Conservation (phyloP, 1,140 invertebrate species). For the Samia ricini region DNA sequence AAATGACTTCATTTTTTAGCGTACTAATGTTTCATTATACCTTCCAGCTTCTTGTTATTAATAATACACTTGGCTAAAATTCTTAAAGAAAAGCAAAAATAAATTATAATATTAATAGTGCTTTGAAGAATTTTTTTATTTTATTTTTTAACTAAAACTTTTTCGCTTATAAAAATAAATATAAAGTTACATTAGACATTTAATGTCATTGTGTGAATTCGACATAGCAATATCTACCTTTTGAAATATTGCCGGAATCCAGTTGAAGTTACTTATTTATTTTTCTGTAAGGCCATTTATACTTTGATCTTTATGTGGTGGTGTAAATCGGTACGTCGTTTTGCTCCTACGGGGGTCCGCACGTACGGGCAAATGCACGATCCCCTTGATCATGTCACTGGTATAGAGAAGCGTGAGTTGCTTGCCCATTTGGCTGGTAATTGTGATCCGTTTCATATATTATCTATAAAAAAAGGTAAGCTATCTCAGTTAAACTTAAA, state of each 20-base stretch:
- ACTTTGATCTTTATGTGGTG: neutral
- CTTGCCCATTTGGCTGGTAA: slow-evolving; percentile 59
- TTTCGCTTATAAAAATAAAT: no score
- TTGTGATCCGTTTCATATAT: slow-evolving; percentile 60
- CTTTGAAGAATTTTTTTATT: no score
- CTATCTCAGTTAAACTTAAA: no score
- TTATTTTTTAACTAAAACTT: no score
- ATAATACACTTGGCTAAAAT: no score
- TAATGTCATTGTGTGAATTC: neutral
- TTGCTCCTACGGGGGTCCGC: slow-evolving; percentile 21
- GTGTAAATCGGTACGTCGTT: neutral
- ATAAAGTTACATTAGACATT: no score
- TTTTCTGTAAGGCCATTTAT: neutral
- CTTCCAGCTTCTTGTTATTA: no score
- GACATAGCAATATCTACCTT: neutral
- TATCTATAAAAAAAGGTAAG: slow-evolving; percentile 55
- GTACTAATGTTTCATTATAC: no score
- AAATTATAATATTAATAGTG: no score
- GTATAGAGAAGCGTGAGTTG: slow-evolving; percentile 56
- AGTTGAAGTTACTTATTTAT: neutral
- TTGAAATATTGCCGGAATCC: neutral
- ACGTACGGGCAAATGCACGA: slow-evolving; percentile 43
- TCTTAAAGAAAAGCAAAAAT: no score
- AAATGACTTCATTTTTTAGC: no score
- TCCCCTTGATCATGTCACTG: slow-evolving; percentile 55